Conservation (phyloP, 2,797 vertebrate genomes). For the Chaetophractus vellerosus region DNA sequence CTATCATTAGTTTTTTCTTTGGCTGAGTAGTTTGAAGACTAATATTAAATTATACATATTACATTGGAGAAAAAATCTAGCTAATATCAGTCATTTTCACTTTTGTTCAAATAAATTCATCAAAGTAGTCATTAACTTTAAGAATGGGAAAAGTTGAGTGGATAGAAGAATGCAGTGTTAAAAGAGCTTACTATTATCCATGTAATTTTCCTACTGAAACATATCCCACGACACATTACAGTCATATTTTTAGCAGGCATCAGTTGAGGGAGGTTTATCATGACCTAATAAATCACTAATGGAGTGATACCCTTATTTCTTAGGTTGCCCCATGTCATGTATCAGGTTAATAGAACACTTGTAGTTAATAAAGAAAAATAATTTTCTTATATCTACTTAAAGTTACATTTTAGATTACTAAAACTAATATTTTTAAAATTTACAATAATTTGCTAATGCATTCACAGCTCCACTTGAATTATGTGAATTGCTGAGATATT, state of each 20-base stretch:
- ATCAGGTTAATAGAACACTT: background rate
- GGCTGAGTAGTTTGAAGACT: background rate
- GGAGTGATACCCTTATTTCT: background rate
- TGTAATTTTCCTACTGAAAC: background rate
- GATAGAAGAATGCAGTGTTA: background rate
- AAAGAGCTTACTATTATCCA: background rate
- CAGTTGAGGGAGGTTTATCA: background rate
- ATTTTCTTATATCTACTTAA: conserved; percentile 2
- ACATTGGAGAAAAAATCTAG: background rate
- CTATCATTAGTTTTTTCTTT: conserved; percentile 18
- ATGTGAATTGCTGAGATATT: background rate
- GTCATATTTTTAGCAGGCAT: background rate
- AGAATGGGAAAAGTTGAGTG: background rate
- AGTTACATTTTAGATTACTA: background rate
- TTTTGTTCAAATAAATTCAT: conserved; percentile 25
- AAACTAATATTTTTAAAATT: background rate
- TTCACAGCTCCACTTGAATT: background rate
- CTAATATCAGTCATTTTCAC: background rate
- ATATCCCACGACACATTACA: background rate
- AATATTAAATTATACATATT: conserved; percentile 21
- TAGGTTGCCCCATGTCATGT: background rate
- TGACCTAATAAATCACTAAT: background rate
- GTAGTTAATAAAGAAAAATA: conserved; percentile 29
- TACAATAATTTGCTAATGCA: background rate
- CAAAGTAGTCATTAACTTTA: conserved; percentile 12